Evolutionary conservation across 2,113 vertebrate genomes (phyloP), one percentile per base, ranked within the genome.

Genomic region (Grammomys surdaster): DNA sequence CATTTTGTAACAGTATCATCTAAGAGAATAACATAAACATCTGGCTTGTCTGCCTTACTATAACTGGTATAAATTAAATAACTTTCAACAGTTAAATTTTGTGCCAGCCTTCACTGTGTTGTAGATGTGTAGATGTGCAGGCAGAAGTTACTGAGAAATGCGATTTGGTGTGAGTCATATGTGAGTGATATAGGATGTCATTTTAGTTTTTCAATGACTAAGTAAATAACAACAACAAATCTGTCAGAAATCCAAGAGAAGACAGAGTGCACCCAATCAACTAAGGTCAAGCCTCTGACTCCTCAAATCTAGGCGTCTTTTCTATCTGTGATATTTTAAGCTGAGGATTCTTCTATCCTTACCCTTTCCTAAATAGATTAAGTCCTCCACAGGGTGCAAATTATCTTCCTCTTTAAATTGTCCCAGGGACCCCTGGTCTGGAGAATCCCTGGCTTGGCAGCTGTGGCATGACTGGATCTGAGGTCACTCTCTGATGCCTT

Each of bases 301-400:
- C 10, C 82, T 58, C 24, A 24, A 80, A 46, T 70, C 33, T 36
- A 88, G 48, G 7, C 48, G 54, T 75, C 93, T 88, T 80, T 48
- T 26, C 24, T 3, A 70, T 56, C 14, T 76, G 63, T 94, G 78
- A 75, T 65, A 89, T 90, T 93, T 89, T 93, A 89, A 28, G 46
- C 36, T 80, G 40, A 46, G 86, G 46, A 89, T n/a, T 82, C 31
- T 13, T 77, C 36, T 10, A 69, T 80, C 94, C 48, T 90, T 78
- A 80, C 2, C 84, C 16, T 84, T 94, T 40, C 6, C 77, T 88
- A 96, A 95, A 80, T n/a, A 90, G 40, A 88, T 88, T 96, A 89
- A 70, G 60, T 70, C 33, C 78, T 48, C 70, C 14, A 1, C 31
- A 93, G 36, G 56, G 69, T 69, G 86, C 36, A 54, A 94, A 93